phyloP scores from a whole-genome alignment of 2,113 vertebrate species.

The Ochotona curzoniae region DNA sequence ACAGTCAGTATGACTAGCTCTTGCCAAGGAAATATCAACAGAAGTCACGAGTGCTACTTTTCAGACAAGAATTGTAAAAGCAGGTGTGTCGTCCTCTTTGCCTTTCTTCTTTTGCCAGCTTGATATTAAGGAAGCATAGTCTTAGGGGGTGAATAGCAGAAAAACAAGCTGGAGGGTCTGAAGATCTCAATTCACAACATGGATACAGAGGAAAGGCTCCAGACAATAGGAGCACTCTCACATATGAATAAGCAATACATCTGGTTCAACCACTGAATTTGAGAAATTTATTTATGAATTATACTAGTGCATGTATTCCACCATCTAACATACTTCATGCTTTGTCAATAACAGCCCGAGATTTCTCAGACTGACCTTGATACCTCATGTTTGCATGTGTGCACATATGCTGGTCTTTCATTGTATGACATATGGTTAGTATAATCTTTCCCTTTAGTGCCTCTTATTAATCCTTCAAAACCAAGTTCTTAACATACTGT shows the following conservation, averaged over 20 bases:
- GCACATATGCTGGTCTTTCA: background rate
- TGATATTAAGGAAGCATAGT: background rate
- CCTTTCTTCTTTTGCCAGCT: background rate
- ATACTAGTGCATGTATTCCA: fast-evolving
- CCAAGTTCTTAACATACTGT: background rate
- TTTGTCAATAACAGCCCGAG: background rate
- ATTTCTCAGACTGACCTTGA: background rate
- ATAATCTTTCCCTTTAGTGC: background rate
- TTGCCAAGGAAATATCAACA: background rate
- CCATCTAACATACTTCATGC: background rate
- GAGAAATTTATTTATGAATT: background rate
- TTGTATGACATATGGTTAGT: background rate
- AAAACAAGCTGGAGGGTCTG: background rate
- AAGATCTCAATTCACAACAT: background rate
- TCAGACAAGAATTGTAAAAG: background rate
- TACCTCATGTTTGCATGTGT: background rate
- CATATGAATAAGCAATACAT: background rate
- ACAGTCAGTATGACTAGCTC: background rate
- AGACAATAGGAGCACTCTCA: background rate
- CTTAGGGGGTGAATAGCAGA: background rate
- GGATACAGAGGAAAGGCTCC: background rate
- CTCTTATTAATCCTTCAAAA: background rate
- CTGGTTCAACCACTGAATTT: background rate
- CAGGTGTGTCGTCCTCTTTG: background rate
- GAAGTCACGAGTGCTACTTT: background rate